Percentiles rank a stretch among this genome's conserved stretches.
These are phyloP conservation scores for Mastomys coucha DNA, from an alignment of 2,113 vertebrate genomes.

Conservation along the genomic window DNA sequence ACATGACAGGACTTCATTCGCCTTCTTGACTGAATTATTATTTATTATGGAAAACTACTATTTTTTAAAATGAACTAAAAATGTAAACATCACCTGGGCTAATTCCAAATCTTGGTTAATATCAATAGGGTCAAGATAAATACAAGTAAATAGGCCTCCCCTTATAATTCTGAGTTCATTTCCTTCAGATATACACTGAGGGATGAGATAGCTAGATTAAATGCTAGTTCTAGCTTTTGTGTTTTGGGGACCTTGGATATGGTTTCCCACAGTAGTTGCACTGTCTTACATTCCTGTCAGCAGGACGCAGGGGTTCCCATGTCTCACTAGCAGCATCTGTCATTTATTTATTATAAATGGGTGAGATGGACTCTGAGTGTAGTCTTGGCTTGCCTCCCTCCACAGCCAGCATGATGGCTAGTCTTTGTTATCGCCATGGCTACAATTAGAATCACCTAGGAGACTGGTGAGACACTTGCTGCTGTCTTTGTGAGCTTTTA, in stretches of 20 bases:
- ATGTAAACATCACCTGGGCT: not conserved
- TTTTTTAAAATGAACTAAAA: too few species aligned
- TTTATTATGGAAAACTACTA: too few species aligned
- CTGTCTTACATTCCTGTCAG: not conserved
- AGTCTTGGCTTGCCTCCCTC: not conserved
- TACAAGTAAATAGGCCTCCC: not conserved
- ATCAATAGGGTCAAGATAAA: not conserved
- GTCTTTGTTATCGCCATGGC: not conserved
- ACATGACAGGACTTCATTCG: not conserved
- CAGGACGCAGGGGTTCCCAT: not conserved
- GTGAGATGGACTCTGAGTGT: not conserved
- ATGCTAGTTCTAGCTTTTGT: not conserved
- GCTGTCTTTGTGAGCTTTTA: not conserved
- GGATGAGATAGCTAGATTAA: not conserved
- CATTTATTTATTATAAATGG: not conserved
- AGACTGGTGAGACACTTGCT: not conserved
- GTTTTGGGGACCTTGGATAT: not conserved
- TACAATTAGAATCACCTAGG: not conserved
- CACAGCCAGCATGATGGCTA: not conserved
- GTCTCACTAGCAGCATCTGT: not conserved
- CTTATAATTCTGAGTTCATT: not conserved
- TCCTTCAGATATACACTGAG: not conserved
- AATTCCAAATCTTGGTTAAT: not conserved
- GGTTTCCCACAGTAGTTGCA: not conserved
- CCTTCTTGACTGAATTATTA: not conserved